Conservation (phyloP, 2,113 vertebrate species). For the Brienomyrus brachyistius region DNA sequence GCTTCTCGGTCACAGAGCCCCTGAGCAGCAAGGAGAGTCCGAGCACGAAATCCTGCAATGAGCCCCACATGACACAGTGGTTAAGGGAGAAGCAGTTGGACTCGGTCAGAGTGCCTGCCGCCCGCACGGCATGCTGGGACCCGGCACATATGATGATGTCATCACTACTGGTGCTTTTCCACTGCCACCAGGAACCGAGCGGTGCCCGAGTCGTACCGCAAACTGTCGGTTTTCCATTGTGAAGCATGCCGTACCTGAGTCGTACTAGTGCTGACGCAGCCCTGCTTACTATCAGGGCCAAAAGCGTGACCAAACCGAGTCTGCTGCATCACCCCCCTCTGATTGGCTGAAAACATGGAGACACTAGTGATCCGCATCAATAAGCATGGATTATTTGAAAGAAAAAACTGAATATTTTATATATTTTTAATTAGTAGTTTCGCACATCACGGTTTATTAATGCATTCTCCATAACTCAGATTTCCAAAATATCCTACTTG, state of each 20-base stretch:
- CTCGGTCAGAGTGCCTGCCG: not conserved
- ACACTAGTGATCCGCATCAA: not conserved
- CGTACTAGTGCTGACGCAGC: not conserved
- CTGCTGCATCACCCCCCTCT: not conserved
- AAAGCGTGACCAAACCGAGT: not conserved
- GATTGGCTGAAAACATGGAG: not conserved
- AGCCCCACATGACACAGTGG: not conserved
- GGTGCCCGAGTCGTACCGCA: not conserved
- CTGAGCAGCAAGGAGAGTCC: slow-evolving; percentile 80
- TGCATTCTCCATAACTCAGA: too few relatives aligned
- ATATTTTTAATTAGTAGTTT: not conserved
- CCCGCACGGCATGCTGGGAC: too few relatives aligned
- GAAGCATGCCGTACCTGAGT: not conserved
- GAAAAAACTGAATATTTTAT: not conserved
- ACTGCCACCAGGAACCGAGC: not conserved
- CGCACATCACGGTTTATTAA: not conserved
- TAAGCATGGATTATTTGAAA: not conserved
- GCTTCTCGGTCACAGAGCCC: slow-evolving; percentile 79
- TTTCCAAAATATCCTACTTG: not conserved
- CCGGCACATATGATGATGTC: not conserved
- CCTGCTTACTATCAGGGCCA: not conserved
- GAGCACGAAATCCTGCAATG: slow-evolving; percentile 75
- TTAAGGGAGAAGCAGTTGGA: not conserved
- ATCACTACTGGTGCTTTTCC: not conserved
- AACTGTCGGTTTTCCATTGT: not conserved